Evolutionary conservation across 1,140 invertebrate species (phyloP).

Genomic region (Dryas iulia): DNA sequence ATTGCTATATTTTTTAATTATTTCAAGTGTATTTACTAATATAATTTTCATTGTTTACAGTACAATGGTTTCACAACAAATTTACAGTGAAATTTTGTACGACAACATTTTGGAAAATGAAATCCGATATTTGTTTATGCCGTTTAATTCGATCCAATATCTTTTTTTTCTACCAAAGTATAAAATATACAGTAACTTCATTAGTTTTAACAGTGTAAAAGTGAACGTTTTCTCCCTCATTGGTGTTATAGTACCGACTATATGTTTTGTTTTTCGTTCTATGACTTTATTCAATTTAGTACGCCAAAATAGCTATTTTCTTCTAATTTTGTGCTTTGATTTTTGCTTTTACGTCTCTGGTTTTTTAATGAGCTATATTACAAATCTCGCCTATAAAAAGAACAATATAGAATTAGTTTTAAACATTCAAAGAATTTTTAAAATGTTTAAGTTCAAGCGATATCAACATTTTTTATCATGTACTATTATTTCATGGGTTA

Average conservation of each 20-base stretch:
- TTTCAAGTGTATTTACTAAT: no score
- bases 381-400: background rate
- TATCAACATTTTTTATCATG: background rate
- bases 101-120: conserved; percentile 18
- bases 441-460: conserved; percentile 7
- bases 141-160: conserved; percentile 15
- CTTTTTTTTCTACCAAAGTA: conserved; percentile 17
- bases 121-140: conserved; percentile 11
- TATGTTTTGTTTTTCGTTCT: background rate
- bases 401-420: conserved; percentile 13
- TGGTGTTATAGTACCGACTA: background rate
- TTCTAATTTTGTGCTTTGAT: conserved; percentile 2
- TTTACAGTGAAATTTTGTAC: conserved; percentile 8
- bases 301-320: background rate
- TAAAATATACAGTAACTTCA: conserved; percentile 12
- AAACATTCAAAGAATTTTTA: conserved; percentile 17
- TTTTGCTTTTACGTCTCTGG: conserved; percentile 2
- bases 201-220: conserved; percentile 6
- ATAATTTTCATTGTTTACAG: background rate
- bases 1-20: no score
- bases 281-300: background rate
- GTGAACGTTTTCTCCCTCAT: conserved; percentile 3
- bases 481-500: background rate
- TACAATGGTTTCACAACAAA: background rate
- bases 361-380: background rate